These are phyloP conservation scores for Emydoidea blandingii DNA, from an alignment of 2,797 vertebrate species.

Conservation along the genomic window DNA sequence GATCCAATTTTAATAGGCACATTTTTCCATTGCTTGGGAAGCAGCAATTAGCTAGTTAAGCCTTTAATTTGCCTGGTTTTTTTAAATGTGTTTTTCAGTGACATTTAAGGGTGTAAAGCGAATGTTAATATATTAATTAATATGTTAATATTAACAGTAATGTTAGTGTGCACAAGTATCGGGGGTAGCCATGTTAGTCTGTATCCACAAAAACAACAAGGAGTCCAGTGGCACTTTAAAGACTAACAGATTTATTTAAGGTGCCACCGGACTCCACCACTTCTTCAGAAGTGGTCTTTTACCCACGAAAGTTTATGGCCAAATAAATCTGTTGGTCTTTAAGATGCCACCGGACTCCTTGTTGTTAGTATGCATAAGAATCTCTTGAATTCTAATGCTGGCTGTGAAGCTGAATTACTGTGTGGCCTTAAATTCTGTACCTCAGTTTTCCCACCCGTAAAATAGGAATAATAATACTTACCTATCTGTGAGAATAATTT, in stretches of 20 bases:
- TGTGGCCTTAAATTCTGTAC: background rate
- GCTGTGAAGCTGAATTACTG: background rate
- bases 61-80: slow-evolving; percentile 16
- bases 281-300: no score
- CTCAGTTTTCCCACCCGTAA: background rate
- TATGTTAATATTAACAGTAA: background rate
- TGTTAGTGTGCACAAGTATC: background rate
- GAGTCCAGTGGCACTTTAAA: no score
- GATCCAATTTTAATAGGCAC: slow-evolving; percentile 36
- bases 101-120: slow-evolving; percentile 5
- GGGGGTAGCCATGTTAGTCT: no score
- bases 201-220: no score
- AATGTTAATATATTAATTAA: background rate
- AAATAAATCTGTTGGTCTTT: no score
- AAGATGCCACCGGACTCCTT: no score
- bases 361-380: background rate
- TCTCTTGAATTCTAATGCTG: background rate
- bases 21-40: slow-evolving; percentile 24
- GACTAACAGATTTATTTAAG: no score
- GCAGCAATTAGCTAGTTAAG: slow-evolving; percentile 45
- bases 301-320: no score
- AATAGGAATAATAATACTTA: background rate
- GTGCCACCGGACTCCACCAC: no score
- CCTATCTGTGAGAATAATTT: accelerated
- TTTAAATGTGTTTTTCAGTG: slow-evolving; percentile 49